Conservation (phyloP, 1,140 invertebrate species). For the Bombus picipes region DNA sequence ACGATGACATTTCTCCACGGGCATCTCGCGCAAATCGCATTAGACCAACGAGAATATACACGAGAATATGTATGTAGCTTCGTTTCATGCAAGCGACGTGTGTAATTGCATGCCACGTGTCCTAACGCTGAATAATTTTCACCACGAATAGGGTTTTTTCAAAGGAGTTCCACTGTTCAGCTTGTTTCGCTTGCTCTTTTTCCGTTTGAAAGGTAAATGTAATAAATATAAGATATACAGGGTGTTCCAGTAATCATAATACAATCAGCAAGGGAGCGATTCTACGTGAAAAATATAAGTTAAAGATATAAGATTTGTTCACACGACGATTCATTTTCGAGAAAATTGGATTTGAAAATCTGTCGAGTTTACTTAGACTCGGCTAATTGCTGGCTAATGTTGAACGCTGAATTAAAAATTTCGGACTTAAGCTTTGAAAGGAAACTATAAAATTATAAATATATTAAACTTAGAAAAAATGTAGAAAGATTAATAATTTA, state of each 20-base stretch:
- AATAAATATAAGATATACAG: too few species aligned
- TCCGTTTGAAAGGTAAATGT: not conserved
- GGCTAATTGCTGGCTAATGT: too few species aligned
- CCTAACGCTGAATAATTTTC: not conserved
- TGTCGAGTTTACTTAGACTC: too few species aligned
- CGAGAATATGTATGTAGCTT: not conserved
- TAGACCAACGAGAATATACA: constrained; percentile 20
- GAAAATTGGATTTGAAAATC: too few species aligned
- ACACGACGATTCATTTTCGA: too few species aligned
- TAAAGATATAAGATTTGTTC: too few species aligned
- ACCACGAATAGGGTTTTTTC: not conserved
- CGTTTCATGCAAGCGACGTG: not conserved
- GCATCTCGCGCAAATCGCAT: constrained; percentile 47
- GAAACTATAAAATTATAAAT: not conserved
- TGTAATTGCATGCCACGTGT: not conserved
- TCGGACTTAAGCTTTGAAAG: not conserved
- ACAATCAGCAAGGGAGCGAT: too few species aligned
- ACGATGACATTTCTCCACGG: constrained; percentile 22
- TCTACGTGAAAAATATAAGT: too few species aligned
- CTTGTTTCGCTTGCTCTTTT: not conserved
- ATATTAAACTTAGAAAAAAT: not conserved
- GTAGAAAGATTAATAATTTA: too few species aligned
- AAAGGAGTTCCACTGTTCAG: not conserved
- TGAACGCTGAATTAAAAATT: too few species aligned
- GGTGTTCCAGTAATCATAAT: too few species aligned